Base-by-base conservation (phyloP, 2,113 vertebrate species). In the Hyperopisus bebe region DNA sequence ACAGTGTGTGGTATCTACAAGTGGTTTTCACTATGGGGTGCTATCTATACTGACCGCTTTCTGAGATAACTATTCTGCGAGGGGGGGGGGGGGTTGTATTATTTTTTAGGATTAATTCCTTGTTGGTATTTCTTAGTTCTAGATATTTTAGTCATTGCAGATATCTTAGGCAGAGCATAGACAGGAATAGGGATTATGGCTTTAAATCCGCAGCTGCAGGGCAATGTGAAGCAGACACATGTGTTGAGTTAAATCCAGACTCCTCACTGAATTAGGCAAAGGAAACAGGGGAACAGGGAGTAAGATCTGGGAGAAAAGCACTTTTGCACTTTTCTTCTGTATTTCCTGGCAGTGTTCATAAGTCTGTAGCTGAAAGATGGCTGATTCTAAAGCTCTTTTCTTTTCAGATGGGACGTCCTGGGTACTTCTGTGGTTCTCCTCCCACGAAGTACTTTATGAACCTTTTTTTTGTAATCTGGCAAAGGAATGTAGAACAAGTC, bases 121-220 rank as follows among this genome's bases (percentile, higher is more conserved):
- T 11, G 62, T 66, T 66, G 62, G 9, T 66, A 66, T 66, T 27
- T 66, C 9, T 66, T 31, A 27, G 21, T 66, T 66, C n/a, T 66
- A 66, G 62, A 66, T 27, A 11, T 66, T 27, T 27, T 66, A 66
- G 62, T 27, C 62, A 15, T 89, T 95, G 80, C 91, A 93, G 83
- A 96, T 95, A 66, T 95, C 95, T 42, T 42, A 46, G 80, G 27
- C 62, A 31, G 62, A 70, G n/a, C 62, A 27, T n/a, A 66, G 77
- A 84, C 17, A 83, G 87, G 62, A 88, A 70, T 31, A 4, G 17
- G 47, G 55, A 62, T 48, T 47, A 46, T 50, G 24, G 42, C 58
- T 47, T 66, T n/a, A 46, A 17, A 13, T 39, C 87, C n/a, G 62
- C 58, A 31, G 87, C 42, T 47, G 58, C n/a, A 74, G 58, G 62